Evolutionary conservation across 2,797 vertebrate species (phyloP).

Genomic region (Pipistrellus pipistrellus): DNA sequence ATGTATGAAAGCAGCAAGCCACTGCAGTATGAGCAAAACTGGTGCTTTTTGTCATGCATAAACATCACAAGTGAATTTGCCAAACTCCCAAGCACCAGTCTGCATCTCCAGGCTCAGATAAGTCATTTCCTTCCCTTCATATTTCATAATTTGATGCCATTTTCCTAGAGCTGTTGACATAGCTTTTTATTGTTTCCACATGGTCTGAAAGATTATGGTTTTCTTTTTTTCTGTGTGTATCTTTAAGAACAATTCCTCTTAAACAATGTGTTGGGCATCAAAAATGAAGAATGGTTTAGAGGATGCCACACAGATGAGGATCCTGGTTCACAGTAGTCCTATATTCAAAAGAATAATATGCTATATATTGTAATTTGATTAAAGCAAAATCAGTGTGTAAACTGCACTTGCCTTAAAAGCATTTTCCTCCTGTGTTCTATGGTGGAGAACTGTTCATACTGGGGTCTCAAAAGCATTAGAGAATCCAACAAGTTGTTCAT

Average conservation of each 20-base stretch:
- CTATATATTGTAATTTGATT: neutral
- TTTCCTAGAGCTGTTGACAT: neutral
- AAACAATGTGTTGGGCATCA: neutral
- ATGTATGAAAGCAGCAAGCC: neutral
- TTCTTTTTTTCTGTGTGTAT: neutral
- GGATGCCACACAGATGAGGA: neutral
- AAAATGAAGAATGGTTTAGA: neutral
- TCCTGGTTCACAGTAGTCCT: neutral
- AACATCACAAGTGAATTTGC: neutral
- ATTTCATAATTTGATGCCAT: conserved; percentile 18
- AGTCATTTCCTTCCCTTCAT: neutral
- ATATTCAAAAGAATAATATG: neutral
- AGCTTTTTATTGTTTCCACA: neutral
- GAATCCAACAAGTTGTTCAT: neutral
- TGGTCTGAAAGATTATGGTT: neutral
- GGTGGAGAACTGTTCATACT: neutral
- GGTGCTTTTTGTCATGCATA: neutral
- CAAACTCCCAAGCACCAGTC: neutral
- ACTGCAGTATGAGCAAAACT: neutral
- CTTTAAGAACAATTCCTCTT: neutral
- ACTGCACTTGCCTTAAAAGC: neutral
- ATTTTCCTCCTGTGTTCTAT: neutral
- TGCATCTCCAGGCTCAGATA: neutral
- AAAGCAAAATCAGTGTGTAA: neutral
- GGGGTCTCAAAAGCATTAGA: neutral